Percentiles rank a stretch among this genome's conserved stretches.
These are phyloP conservation scores for Phengaris alcon DNA, from an alignment of 2,888 invertebrate species.

Conservation along the genomic window DNA sequence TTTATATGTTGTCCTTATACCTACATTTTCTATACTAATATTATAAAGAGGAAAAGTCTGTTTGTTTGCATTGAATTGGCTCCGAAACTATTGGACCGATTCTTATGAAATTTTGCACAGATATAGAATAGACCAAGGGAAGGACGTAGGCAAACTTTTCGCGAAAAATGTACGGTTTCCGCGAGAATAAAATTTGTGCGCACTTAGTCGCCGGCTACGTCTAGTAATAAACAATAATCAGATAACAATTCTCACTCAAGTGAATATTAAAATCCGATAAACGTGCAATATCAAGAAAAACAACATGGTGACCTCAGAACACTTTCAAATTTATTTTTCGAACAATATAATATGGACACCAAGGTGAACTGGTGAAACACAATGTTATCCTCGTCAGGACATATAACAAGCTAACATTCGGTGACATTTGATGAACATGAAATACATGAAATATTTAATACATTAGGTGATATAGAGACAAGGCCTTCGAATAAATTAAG, in stretches of 20 bases:
- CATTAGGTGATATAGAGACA: neutral
- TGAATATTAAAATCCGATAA: constrained; percentile 4
- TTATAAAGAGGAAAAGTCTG: too few species aligned
- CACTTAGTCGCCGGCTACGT: too few species aligned
- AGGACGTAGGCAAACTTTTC: too few species aligned
- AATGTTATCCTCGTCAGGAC: constrained; percentile 19
- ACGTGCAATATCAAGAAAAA: constrained; percentile 3
- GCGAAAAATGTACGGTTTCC: too few species aligned
- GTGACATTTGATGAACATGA: neutral
- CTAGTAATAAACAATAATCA: neutral
- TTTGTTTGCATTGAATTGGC: too few species aligned
- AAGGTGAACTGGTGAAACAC: constrained; percentile 24
- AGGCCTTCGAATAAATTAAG: constrained; percentile 2
- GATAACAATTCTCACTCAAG: neutral
- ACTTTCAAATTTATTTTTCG: constrained; percentile 24
- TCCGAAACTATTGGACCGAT: too few species aligned
- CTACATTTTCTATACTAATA: too few species aligned
- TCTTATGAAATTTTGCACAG: too few species aligned
- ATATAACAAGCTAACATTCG: constrained; percentile 6
- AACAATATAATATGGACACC: constrained; percentile 7
- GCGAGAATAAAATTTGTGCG: too few species aligned
- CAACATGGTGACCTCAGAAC: constrained; percentile 24
- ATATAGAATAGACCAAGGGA: too few species aligned
- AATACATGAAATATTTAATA: constrained; percentile 19
- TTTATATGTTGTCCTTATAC: too few species aligned